These are phyloP conservation scores for Montipora foliosa DNA, from an alignment of 64 coral and sea anemone genomes.

Conservation along the genomic window DNA sequence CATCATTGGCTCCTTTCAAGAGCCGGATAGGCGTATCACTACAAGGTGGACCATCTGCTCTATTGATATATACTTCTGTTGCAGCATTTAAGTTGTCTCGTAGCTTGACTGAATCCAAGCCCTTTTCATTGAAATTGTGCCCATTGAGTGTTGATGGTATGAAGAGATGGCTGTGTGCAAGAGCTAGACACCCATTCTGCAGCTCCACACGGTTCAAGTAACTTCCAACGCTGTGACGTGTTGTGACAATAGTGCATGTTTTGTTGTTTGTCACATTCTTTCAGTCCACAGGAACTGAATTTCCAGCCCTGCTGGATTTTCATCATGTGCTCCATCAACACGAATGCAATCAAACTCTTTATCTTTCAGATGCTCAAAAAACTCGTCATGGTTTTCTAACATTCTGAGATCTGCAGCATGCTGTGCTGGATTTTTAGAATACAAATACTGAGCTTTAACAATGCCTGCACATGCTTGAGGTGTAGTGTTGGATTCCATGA, in stretches of 20 bases:
- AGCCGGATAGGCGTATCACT: conserved; percentile 29
- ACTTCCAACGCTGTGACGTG: conserved; percentile 45
- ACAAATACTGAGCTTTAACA: conserved; percentile 38
- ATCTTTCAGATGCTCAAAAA: neutral
- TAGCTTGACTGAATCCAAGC: neutral
- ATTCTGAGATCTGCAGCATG: conserved; percentile 66
- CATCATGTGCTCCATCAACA: conserved; percentile 37
- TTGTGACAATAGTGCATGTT: conserved; percentile 53
- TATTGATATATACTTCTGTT: too few species aligned
- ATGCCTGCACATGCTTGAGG: conserved; percentile 29
- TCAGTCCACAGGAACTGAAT: conserved; percentile 61
- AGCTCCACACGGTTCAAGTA: conserved; percentile 50
- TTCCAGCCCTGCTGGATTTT: conserved; percentile 15
- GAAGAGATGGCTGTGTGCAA: conserved; percentile 47
- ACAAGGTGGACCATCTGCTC: conserved; percentile 64
- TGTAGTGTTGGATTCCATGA: conserved; percentile 46
- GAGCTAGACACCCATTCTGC: conserved; percentile 62
- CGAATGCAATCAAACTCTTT: conserved; percentile 53
- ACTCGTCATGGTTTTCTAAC: conserved; percentile 17
- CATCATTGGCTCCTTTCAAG: conserved; percentile 28
- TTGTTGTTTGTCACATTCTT: conserved; percentile 5
- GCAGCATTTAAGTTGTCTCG: too few species aligned
- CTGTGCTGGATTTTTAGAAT: conserved; percentile 31
- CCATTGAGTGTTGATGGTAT: conserved; percentile 77
- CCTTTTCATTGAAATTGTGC: conserved; percentile 44